phyloP scores from a whole-genome alignment of 2,888 invertebrate species.

The Lepidonotus clava region DNA sequence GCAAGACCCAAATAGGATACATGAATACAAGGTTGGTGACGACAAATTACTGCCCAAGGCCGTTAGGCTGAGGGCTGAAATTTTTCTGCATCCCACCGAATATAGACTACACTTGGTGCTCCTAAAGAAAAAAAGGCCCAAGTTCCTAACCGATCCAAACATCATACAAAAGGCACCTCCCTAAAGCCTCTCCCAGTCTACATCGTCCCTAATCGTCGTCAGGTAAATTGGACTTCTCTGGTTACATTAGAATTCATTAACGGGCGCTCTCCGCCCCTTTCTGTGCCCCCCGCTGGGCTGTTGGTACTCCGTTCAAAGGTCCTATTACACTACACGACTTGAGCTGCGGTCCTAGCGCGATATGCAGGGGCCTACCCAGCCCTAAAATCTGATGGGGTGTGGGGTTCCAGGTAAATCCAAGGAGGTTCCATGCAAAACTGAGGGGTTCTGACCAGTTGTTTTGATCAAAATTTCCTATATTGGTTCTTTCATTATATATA shows the following conservation, averaged over 20 bases:
- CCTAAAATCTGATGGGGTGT: background rate
- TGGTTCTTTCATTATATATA: no score
- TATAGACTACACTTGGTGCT: background rate
- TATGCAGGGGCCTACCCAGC: background rate
- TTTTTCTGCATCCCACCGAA: background rate
- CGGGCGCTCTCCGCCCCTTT: background rate
- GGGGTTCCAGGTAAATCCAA: no score
- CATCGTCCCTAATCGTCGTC: background rate
- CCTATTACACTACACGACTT: background rate
- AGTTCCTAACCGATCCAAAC: background rate
- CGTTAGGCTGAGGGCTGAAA: background rate
- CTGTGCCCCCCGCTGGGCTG: background rate
- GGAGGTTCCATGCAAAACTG: no score
- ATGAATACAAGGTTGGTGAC: no score
- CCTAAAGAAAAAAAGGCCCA: background rate
- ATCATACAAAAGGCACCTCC: background rate
- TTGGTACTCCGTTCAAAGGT: background rate
- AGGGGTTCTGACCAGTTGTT: no score
- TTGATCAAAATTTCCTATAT: no score
- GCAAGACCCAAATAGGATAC: no score
- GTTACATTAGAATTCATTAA: slow-evolving; percentile 14
- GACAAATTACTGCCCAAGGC: no score
- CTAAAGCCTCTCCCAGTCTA: background rate
- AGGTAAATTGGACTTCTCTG: background rate
- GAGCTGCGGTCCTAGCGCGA: background rate